Evolutionary conservation across 2,888 invertebrate species (phyloP), one percentile per base, ranked within the genome.

Genomic region (Cryptus armator): DNA sequence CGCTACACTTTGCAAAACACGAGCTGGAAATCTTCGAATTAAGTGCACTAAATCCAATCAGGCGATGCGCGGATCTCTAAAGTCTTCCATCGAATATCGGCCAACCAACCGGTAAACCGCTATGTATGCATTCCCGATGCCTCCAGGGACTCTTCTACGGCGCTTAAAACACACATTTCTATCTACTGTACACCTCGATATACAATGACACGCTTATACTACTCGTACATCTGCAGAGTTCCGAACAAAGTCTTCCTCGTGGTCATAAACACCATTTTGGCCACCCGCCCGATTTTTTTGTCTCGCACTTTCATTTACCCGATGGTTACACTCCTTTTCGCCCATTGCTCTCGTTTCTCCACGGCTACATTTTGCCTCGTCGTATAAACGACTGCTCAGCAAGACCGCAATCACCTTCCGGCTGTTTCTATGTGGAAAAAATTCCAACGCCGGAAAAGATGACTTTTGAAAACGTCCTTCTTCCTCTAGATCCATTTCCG

Each of bases 251-350:
- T 51, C 24, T 24, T 0, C 0, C 7, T 37, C 37, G 53, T 9
- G 19, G 9, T 32, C 37, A 59, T 77, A 72, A 77, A 76, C 82
- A 77, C 66, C 77, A 72, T 72, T 82, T 77, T 82, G 82, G 82
- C 82, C 59, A 67, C 66, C 43, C 37, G 71, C 82, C 82, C 82
- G 67, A 9, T 56, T 78, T 72, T 82, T 66, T 72, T 72, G 56
- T 64, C 68, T 68, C 77, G 67, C 67, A 72, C 72, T 77, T 66
- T 71, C 82, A 67, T 82, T 82, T 72, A 72, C 67, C 77, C 56
- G 59, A 59, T 78, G 70, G 71, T 72, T 77, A 9, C 1, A n/a
- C 71, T 66, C 48, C 29, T 67, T n/a, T 67, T 44, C 32, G 66
- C 53, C 37, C 24, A 37, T 72, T 72, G n/a, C 48, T 46, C 51